Conservation (phyloP, 1,140 invertebrate species). For the Lepidurus packardi region DNA sequence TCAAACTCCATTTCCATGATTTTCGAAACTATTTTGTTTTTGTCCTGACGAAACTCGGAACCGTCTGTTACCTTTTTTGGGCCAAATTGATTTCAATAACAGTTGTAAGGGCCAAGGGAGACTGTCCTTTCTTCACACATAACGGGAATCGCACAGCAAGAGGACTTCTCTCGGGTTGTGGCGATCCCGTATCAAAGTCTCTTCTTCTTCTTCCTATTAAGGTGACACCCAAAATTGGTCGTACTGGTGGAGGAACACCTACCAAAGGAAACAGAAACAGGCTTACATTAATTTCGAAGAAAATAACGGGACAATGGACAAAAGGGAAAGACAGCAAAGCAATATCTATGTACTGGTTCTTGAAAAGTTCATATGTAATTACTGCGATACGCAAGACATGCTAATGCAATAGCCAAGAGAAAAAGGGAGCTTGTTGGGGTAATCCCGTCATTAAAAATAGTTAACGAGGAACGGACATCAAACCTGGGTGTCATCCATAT, state of each 20-base stretch:
- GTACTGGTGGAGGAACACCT: neutral
- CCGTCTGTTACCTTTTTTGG: neutral
- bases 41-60: neutral
- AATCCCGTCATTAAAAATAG: too few relatives aligned
- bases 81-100: neutral
- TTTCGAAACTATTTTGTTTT: neutral
- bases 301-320: neutral
- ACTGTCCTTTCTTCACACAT: neutral
- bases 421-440: too few relatives aligned
- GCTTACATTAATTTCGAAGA: neutral
- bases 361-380: too few relatives aligned
- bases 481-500: neutral
- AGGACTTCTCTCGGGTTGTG: neutral
- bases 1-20: conserved; percentile 3
- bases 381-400: too few relatives aligned
- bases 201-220: neutral
- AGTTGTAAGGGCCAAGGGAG: neutral
- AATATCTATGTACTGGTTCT: too few relatives aligned
- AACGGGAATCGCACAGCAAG: neutral
- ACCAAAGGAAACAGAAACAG: neutral
- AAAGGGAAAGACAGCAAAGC: neutral
- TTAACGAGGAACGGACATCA: too few relatives aligned
- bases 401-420: too few relatives aligned
- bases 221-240: neutral
- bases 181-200: neutral